Conservation (phyloP, 2,113 vertebrate genomes). For the Hyaena hyaena region DNA sequence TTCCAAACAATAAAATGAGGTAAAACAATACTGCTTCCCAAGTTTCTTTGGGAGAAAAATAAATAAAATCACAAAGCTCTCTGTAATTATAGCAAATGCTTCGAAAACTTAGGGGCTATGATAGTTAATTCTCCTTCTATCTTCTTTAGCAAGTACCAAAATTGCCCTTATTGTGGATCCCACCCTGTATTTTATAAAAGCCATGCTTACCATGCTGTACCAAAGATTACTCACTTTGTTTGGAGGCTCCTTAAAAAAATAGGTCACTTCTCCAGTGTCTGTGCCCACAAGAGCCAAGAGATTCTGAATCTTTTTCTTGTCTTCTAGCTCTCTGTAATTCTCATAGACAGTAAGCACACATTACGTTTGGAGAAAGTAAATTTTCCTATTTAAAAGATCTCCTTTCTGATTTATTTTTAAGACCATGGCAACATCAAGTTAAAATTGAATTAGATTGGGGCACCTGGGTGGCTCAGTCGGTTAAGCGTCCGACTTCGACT, state of each 20-base stretch:
- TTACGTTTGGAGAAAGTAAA: not conserved
- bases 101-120: not conserved
- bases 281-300: constrained; percentile 93
- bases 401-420: not conserved
- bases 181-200: not conserved
- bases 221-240: constrained; percentile 89
- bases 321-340: constrained; percentile 93
- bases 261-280: constrained; percentile 93
- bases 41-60: not conserved
- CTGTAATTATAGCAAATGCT: not conserved
- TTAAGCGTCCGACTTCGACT: too few species aligned
- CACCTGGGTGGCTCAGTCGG: too few species aligned
- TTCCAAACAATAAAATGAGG: constrained; percentile 6
- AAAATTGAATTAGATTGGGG: constrained; percentile 33
- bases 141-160: not conserved
- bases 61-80: not conserved
- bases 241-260: constrained; percentile 95
- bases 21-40: not conserved
- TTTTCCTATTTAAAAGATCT: constrained; percentile 39
- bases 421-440: constrained; percentile 9
- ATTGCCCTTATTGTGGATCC: not conserved
- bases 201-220: not conserved
- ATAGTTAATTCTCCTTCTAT: not conserved
- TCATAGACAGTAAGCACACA: constrained; percentile 64
- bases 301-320: constrained; percentile 96